Conservation (phyloP, 1,140 invertebrate genomes). For the Bactericera cockerelli region DNA sequence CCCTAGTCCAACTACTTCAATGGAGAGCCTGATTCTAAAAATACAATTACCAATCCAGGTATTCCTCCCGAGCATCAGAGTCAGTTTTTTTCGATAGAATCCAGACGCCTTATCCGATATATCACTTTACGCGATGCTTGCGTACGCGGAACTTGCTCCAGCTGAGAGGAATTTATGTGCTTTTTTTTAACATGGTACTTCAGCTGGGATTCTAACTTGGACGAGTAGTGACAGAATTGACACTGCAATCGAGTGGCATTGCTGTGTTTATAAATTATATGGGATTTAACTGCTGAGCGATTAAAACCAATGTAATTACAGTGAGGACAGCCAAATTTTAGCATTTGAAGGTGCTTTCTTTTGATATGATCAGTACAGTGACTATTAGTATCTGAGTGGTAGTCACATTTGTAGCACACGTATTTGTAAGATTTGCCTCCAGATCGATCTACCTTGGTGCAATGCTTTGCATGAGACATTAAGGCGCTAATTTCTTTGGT, state of each 20-base stretch:
- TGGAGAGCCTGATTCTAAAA: no score
- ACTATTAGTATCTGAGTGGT: background rate
- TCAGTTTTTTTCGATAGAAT: no score
- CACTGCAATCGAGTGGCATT: background rate
- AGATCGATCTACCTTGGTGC: background rate
- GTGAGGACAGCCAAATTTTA: background rate
- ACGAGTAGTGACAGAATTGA: background rate
- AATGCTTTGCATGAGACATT: background rate
- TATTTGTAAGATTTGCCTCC: background rate
- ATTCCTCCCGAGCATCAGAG: no score
- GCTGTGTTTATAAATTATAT: background rate
- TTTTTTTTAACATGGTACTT: background rate
- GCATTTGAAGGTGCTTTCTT: background rate
- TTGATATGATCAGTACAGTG: background rate
- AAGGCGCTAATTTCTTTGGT: background rate
- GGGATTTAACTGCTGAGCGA: background rate
- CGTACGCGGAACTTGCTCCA: no score
- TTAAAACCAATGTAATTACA: background rate
- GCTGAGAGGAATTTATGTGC: no score
- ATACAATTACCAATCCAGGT: no score
- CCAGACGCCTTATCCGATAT: no score
- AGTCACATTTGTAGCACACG: background rate
- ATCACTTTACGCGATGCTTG: no score
- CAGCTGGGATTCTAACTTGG: background rate
- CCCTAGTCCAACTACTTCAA: no score